phyloP scores from a whole-genome alignment of 2,113 vertebrate species.

The Seriola aureovittata region DNA sequence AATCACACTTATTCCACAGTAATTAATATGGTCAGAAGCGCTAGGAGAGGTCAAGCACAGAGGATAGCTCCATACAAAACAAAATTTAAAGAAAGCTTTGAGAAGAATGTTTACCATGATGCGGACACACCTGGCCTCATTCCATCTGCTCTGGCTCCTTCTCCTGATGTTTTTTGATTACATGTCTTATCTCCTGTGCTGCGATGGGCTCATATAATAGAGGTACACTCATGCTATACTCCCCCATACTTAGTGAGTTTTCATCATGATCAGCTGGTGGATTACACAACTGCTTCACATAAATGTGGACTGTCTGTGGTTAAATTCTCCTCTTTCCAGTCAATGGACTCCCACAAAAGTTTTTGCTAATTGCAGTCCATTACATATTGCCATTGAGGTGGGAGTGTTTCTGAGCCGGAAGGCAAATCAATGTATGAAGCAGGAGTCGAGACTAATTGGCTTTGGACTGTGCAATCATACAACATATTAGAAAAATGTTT shows the following conservation, averaged over 20 bases:
- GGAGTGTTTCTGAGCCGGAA: neutral
- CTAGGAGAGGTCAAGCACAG: too few species aligned
- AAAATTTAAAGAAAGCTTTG: too few species aligned
- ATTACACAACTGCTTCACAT: neutral
- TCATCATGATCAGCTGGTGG: neutral
- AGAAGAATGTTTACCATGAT: too few species aligned
- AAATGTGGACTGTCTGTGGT: neutral
- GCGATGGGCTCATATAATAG: too few species aligned
- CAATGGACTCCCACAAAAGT: neutral
- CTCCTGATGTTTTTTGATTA: too few species aligned
- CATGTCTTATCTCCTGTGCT: too few species aligned
- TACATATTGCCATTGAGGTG: neutral
- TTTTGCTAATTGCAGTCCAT: neutral
- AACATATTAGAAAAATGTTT: constrained; percentile 9
- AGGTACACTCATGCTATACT: neutral
- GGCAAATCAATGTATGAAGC: constrained; percentile 22
- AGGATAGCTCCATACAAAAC: too few species aligned
- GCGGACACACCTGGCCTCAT: too few species aligned
- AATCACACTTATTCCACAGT: too few species aligned
- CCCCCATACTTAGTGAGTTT: neutral
- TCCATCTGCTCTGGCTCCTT: too few species aligned
- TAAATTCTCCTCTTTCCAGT: neutral
- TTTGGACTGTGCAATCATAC: constrained; percentile 1
- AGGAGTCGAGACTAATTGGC: constrained; percentile 11
- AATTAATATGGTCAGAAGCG: too few species aligned